Conservation (phyloP, 2,888 invertebrate genomes). For the Coecobrya sp. region DNA sequence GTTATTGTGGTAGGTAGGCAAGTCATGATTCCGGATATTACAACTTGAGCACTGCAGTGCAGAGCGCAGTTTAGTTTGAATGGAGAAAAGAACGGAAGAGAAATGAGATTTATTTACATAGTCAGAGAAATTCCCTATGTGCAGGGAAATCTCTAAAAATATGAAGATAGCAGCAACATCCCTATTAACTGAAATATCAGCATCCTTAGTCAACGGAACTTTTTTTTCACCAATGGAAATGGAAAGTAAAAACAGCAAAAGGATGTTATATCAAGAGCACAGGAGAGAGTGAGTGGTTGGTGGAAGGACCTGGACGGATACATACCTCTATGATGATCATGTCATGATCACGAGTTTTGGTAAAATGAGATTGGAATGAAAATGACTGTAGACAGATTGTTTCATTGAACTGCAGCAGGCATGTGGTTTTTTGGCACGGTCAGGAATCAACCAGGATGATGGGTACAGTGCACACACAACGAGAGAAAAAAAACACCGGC, state of each 20-base stretch:
- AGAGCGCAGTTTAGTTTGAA: neutral
- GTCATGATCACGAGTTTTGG: neutral
- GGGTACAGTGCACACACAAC: neutral
- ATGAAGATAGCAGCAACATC: neutral
- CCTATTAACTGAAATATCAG: neutral
- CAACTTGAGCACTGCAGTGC: neutral
- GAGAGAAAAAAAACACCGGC: neutral
- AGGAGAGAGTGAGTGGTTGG: neutral
- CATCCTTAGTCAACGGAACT: neutral
- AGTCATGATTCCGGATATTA: slow-evolving; percentile 31
- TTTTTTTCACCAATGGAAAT: neutral
- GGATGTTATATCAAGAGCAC: neutral
- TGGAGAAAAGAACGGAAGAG: slow-evolving; percentile 43
- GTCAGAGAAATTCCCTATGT: slow-evolving; percentile 66
- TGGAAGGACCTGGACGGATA: neutral
- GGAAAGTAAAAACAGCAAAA: neutral
- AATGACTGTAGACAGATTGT: neutral
- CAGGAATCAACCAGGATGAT: neutral
- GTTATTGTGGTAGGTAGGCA: slow-evolving; percentile 32
- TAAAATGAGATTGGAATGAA: neutral
- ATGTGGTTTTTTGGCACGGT: slow-evolving; percentile 25
- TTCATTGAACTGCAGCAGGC: slow-evolving; percentile 37
- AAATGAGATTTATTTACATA: slow-evolving; percentile 71
- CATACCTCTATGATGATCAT: neutral
- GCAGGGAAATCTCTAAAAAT: slow-evolving; percentile 61